Evolutionary conservation across 2,888 invertebrate species (phyloP), one percentile per base, ranked within the genome.

Genomic region (Drosophila crucigera): DNA sequence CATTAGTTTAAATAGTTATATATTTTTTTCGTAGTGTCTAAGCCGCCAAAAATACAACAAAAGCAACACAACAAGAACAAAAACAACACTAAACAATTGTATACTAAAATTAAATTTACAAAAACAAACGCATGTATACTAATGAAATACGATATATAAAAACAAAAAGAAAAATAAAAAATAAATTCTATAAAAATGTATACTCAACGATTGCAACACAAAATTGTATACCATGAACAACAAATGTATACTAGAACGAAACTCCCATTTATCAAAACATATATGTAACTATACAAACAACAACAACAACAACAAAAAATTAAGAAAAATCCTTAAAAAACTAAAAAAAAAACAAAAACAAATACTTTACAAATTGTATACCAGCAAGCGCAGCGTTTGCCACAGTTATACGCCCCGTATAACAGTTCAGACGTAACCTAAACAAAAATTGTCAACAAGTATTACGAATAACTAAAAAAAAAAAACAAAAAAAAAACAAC

Each of bases 1-100:
- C 81, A 73, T 82, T 83, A 83, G 78, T 83, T 82, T 66, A 77
- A 79, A 82, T 83, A 82, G 83, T 83, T 83, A 77, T 81, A 77
- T 82, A 80, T 82, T 80, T 82, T 82, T 82, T 83, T 82, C 84
- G 58, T 82, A 82, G 84, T 53, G 28, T 43, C 35, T 84, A 84
- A 82, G 81, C 73, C 61, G 81, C 83, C 37, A 70, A 69, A 50
- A 68, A 62, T 43, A 56, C 59, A 41, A 56, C 22, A 55, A 53
- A 60, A 69, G 33, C 67, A 70, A 76, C 70, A 70, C 35, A 14
- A 14, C 41, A 41, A 39, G 14, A 35, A 33, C 11, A 78, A 77
- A 50, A 69, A 55, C n/a, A 37, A 37, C 30, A 68, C 54, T 69
- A 73, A 83, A 84, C 84, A 81, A 81, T 69, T 84, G 84, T 84